Conservation (phyloP, 1,140 invertebrate species). For the Euura lappo region DNA sequence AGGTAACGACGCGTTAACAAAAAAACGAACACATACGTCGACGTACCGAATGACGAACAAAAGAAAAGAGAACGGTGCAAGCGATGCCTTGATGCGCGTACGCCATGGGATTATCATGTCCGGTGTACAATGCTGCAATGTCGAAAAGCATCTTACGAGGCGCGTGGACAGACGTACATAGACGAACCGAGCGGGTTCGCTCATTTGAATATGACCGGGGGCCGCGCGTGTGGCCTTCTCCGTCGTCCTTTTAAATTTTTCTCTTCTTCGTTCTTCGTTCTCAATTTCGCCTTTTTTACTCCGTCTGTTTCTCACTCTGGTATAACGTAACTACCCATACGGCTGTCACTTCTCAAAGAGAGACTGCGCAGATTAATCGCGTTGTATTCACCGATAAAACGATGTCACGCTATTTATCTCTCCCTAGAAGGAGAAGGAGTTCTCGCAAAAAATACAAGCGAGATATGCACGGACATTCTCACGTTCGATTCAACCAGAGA, state of each 20-base stretch:
- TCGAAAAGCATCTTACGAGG: not conserved
- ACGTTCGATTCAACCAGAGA: no score
- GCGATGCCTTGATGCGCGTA: not conserved
- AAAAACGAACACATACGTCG: no score
- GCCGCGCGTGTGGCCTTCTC: slow-evolving; percentile 35
- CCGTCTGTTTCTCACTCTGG: no score
- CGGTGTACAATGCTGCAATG: not conserved
- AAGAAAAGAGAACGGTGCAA: not conserved
- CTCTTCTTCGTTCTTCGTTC: no score
- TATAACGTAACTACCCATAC: not conserved
- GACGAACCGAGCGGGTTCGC: slow-evolving; percentile 23
- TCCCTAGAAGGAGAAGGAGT: no score
- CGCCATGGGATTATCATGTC: not conserved
- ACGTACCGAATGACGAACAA: no score
- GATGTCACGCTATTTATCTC: not conserved
- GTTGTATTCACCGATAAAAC: slow-evolving; percentile 7
- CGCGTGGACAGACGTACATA: slow-evolving; percentile 18
- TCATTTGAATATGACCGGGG: slow-evolving; percentile 40
- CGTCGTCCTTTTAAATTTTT: no score
- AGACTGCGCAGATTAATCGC: not conserved
- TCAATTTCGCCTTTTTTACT: no score
- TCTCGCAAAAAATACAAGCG: no score
- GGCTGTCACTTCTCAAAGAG: not conserved
- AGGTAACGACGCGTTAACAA: no score
- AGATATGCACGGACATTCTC: no score